Percentiles rank a stretch among this genome's conserved stretches.
These are phyloP conservation scores for Todus mexicanus DNA, from an alignment of 2,797 vertebrate genomes.

Conservation along the genomic window DNA sequence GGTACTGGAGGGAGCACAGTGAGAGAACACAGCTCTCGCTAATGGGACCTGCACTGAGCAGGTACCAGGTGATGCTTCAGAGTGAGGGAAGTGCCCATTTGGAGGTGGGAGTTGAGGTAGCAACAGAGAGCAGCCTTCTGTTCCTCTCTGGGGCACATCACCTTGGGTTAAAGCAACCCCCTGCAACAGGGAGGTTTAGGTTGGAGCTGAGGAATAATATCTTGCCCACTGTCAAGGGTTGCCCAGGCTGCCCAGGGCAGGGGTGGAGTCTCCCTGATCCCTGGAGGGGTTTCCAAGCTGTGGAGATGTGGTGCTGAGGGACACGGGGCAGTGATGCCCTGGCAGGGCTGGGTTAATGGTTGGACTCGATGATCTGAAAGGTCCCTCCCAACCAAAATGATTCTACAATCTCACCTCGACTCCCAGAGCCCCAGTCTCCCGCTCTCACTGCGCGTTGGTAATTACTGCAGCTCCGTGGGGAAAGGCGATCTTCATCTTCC, in stretches of 20 bases:
- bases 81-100: neutral
- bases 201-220: neutral
- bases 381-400: neutral
- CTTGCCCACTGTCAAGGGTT: too few species aligned
- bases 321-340: neutral
- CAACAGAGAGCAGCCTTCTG: fast-evolving
- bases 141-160: neutral
- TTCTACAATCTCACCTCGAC: fast-evolving
- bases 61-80: neutral
- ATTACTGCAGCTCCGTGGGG: neutral
- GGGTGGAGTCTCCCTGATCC: too few species aligned
- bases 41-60: neutral
- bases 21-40: neutral
- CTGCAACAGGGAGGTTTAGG: neutral
- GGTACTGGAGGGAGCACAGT: neutral
- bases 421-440: neutral
- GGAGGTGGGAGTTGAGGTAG: neutral
- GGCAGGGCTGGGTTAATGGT: neutral
- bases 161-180: neutral
- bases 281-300: neutral
- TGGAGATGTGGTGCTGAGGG: neutral
- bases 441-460: neutral
- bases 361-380: neutral
- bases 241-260: too few species aligned
- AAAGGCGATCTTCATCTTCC: neutral